phyloP scores from a whole-genome alignment of 2,113 vertebrate genomes.

The Kobus ellipsiprymnus region DNA sequence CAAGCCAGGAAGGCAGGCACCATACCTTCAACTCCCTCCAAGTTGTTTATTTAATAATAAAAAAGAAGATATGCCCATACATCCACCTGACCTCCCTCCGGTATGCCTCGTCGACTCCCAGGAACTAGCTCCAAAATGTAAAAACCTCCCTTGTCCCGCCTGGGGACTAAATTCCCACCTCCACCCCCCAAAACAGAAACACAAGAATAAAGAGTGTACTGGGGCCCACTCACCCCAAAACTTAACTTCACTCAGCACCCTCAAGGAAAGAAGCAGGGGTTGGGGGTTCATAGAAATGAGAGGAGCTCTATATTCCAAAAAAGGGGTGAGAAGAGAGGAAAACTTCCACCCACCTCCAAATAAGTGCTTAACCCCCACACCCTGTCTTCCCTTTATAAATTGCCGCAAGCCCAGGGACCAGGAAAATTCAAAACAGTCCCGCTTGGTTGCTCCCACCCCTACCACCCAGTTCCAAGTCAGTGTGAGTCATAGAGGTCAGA shows the following conservation, averaged over 20 bases:
- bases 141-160: constrained; percentile 49
- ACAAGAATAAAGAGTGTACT: neutral
- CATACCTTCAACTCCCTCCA: constrained; percentile 17
- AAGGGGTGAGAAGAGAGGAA: neutral
- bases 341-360: neutral
- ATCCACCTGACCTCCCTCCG: neutral
- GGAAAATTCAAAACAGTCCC: neutral
- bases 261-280: neutral
- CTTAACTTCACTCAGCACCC: neutral
- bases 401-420: neutral
- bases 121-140: neutral
- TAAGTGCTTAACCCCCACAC: constrained; percentile 26
- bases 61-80: constrained; percentile 36
- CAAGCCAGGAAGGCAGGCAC: constrained; percentile 13
- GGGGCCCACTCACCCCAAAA: neutral
- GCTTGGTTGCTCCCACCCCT: neutral
- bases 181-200: neutral
- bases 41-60: constrained; percentile 64
- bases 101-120: neutral
- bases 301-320: neutral
- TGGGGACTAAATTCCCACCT: constrained; percentile 11
- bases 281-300: neutral
- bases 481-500: constrained; percentile 38
- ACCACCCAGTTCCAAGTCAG: neutral
- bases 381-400: neutral